phyloP scores from a whole-genome alignment of 2,113 vertebrate genomes.

The Pluvialis apricaria region DNA sequence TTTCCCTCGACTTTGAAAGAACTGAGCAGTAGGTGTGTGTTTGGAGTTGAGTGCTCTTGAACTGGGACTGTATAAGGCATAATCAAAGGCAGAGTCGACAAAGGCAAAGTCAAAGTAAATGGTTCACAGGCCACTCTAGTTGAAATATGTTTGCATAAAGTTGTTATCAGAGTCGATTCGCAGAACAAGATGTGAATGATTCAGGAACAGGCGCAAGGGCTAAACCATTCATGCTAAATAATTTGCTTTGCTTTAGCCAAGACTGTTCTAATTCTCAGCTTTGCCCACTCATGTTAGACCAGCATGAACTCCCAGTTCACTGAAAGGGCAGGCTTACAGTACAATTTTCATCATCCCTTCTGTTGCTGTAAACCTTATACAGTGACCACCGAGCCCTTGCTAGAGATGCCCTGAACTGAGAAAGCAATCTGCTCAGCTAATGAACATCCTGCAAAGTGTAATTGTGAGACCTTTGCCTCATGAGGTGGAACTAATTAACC shows the following conservation, averaged over 20 bases:
- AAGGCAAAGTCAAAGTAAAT: background rate
- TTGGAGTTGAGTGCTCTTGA: background rate
- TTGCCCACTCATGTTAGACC: background rate
- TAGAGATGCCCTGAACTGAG: background rate
- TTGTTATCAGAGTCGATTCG: background rate
- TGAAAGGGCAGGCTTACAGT: background rate
- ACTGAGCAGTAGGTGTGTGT: background rate
- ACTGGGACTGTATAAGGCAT: background rate
- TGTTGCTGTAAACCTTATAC: background rate
- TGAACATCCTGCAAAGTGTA: constrained; percentile 5
- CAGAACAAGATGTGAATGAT: background rate
- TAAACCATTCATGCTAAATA: background rate
- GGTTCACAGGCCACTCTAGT: background rate
- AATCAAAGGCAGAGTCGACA: constrained; percentile 1
- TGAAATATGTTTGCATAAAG: constrained; percentile 18
- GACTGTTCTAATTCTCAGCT: background rate
- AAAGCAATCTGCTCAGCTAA: constrained; percentile 29
- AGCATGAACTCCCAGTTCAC: background rate
- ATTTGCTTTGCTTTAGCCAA: constrained; percentile 7
- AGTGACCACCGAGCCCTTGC: constrained; percentile 4
- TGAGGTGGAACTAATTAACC: constrained; percentile 46
- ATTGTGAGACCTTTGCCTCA: constrained; percentile 13
- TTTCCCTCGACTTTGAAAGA: constrained; percentile 3
- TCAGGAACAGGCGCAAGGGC: background rate
- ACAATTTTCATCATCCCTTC: background rate